Base-by-base conservation (phyloP, 2,888 invertebrate genomes). In the Sesia apiformis region DNA sequence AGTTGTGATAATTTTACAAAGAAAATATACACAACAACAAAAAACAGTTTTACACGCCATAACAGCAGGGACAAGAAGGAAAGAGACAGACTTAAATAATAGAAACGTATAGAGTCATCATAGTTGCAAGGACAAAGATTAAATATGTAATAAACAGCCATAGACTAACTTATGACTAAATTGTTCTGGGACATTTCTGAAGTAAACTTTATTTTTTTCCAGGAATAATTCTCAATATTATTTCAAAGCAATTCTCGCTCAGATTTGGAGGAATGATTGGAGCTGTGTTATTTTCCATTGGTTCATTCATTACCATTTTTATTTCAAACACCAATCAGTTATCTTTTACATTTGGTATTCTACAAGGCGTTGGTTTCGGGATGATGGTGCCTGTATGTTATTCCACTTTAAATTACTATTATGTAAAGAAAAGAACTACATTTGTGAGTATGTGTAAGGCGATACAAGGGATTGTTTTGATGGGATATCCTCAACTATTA, bases 381-480 rank as follows among this genome's bases (percentile, higher is more conserved):
- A 81, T 93, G 58, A 90, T 93, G 78, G 84, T 92, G 38, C 92
- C 93, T 3, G 90, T 93, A 2, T 90, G 90, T 43, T 93, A 50
- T 64, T 90, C 93, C 0, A 91, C 91, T 0, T 83, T 94, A 53
- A 93, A 93, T 62, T 80, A 86, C 46, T 93, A 93, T 65, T 94
- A 92, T 62, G 84, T 91, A 5, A 89, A 80, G 57, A 91, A 84
- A 65, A 85, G 93, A 63, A 91, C 92, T 0, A 87, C 91, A 57
- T 90, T 93, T 0, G 92, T 93, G 91, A 92, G 92, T 55, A 70
- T 90, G 0, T 88, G 91, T 49, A 93, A 94, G 72, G 91, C 92
- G 0, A 66, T 91, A 1, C 91, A 93, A 68, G 92, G 92, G 3
- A 67, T 91, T 0, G 77, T 91, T 7, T 74, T 90, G 5, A 93